phyloP scores from a whole-genome alignment of 2,113 vertebrate species.

The Herpailurus yagouaroundi region DNA sequence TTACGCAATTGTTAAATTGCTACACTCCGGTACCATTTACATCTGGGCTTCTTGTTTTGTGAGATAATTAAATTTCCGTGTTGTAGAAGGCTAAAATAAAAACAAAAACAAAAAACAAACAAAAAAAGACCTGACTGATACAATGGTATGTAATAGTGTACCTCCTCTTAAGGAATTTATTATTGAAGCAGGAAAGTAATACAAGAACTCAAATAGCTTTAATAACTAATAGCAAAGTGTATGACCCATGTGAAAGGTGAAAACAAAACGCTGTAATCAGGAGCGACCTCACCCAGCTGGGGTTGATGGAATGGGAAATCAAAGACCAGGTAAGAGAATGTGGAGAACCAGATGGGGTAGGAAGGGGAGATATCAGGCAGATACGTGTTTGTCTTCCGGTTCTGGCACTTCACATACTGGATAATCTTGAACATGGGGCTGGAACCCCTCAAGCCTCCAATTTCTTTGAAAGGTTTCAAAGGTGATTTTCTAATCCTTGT shows the following conservation, averaged over 20 bases:
- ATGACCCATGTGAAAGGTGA: neutral
- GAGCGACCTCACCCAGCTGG: neutral
- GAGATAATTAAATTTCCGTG: slow-evolving; percentile 17
- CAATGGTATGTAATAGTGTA: neutral
- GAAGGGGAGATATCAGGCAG: neutral
- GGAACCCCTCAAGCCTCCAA: neutral
- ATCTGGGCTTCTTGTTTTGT: neutral
- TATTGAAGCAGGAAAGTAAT: neutral
- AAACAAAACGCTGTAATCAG: neutral
- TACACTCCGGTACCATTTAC: neutral
- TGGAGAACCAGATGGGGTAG: neutral
- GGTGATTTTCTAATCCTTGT: neutral
- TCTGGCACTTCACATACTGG: neutral
- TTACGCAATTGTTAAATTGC: slow-evolving; percentile 43
- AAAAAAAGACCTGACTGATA: neutral
- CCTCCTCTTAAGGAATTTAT: slow-evolving; percentile 41
- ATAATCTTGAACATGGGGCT: neutral
- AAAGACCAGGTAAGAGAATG: neutral
- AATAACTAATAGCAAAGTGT: slow-evolving; percentile 11
- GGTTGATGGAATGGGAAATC: neutral
- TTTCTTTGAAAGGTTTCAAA: neutral
- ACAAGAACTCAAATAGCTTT: neutral
- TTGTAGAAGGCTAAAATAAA: slow-evolving; percentile 6
- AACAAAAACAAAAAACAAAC: neutral
- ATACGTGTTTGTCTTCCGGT: neutral